Base-by-base conservation (phyloP, 2,888 invertebrate genomes). In the Elegia similella region DNA sequence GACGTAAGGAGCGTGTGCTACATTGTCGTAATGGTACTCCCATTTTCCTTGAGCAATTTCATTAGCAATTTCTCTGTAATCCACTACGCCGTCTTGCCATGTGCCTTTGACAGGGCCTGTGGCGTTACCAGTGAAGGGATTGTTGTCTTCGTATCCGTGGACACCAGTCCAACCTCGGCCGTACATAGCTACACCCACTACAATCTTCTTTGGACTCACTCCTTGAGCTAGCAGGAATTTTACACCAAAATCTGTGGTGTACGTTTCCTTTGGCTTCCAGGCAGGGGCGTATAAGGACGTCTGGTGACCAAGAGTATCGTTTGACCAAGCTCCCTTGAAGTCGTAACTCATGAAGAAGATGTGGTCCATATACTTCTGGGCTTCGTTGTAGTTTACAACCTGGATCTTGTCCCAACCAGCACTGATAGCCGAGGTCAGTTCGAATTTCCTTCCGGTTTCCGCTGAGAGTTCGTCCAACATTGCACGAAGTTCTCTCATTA, bases 361-460 rank as follows among this genome's bases (percentile, higher is more conserved):
- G 55, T 91, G 90, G 64, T 91, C 90, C 89, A 91, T 91, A 67
- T 90, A 91, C 60, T 88, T 83, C 62, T 91, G 87, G 2, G 91
- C 91, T 16, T 73, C 81, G 47, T 76, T 83, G 74, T 91, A 91
- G 66, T 91, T 86, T 0, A 91, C 88, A 2, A 91, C 90, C 70
- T 91, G 91, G 50, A 91, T 90, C 66, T 91, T 91, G 64, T 91
- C 91, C 91, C 91, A 91, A 57, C 91, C 91, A 42, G 91, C 81
- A 57, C 91, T 91, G 65, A 91, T 91, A n/a, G 91, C 91, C 10
- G 91, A 91, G 1, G 91, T 91, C 56, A 91, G 64, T 67, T 91
- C 91, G 70, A 89, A 91, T 68, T 84, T 89, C 75, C 65, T 87
- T 15, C 91, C 91, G 59, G 84, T 90, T 46, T 84, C 79, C 52